phyloP scores from a whole-genome alignment of 2,888 invertebrate species.

The Onthophagus sagittarius region DNA sequence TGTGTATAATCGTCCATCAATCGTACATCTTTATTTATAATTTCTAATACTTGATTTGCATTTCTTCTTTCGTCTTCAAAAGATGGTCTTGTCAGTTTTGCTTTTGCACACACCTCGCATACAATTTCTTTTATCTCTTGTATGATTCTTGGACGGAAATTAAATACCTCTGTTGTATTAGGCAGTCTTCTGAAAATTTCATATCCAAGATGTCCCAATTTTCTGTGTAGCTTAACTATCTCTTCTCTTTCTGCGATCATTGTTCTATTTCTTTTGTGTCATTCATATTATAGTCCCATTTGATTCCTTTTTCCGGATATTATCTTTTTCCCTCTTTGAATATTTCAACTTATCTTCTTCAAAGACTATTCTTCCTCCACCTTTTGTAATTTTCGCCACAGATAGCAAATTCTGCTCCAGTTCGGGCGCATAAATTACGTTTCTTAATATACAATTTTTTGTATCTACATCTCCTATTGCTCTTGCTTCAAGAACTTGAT shows the following conservation, averaged over 20 bases:
- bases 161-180: background rate
- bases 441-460: conserved; percentile 1
- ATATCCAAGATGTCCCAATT: background rate
- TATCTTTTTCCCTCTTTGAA: conserved; percentile 1
- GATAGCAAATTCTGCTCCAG: conserved; percentile 7
- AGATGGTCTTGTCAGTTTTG: background rate
- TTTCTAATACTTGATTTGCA: background rate
- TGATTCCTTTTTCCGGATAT: background rate
- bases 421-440: conserved; percentile 16
- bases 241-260: conserved; percentile 2
- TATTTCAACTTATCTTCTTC: conserved; percentile 3
- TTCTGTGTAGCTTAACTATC: background rate
- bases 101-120: background rate
- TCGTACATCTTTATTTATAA: background rate
- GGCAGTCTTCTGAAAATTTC: background rate
- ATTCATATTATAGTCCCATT: background rate
- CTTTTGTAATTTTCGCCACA: conserved; percentile 13
- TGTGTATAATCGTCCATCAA: conserved; percentile 2
- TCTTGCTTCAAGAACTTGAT: background rate
- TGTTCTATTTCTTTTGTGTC: background rate
- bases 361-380: conserved; percentile 10
- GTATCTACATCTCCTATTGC: conserved; percentile 2
- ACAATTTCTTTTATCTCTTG: background rate
- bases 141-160: background rate
- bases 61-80: background rate